These are phyloP conservation scores for Craterocephalus amniculus DNA, from an alignment of 2,797 vertebrate species.

Conservation along the genomic window DNA sequence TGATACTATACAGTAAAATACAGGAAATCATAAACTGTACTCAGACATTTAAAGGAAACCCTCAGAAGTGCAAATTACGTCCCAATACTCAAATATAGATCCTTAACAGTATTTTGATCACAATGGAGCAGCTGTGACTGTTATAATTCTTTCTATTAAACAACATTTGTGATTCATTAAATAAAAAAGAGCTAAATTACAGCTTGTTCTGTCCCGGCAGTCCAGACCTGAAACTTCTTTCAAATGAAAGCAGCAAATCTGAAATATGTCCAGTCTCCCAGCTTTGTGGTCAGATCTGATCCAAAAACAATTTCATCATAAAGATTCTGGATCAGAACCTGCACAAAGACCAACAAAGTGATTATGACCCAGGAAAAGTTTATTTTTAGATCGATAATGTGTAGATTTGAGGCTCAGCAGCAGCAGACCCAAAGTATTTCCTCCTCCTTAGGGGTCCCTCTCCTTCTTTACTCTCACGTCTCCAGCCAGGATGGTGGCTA, in stretches of 20 bases:
- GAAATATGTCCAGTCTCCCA: neutral
- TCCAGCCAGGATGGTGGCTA: conserved; percentile 96
- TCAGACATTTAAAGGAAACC: neutral
- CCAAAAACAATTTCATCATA: neutral
- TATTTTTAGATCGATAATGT: neutral
- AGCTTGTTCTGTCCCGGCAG: neutral
- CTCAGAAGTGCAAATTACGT: neutral
- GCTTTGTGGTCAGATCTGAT: neutral
- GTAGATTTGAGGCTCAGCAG: conserved; percentile 29
- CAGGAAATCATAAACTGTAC: neutral
- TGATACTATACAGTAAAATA: conserved; percentile 4
- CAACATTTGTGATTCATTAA: neutral
- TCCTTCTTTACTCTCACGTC: conserved; percentile 99
- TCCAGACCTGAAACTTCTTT: neutral
- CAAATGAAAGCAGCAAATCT: neutral
- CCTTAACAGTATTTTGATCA: neutral
- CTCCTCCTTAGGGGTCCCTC: conserved; percentile 60
- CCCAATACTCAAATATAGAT: too few species aligned
- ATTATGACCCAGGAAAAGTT: neutral
- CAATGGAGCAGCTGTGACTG: neutral
- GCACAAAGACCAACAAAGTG: neutral
- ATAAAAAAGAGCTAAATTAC: neutral
- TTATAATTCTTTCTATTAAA: neutral
- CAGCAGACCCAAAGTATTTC: neutral
- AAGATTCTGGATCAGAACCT: neutral